Percentiles rank a stretch among this genome's conserved stretches.
These are phyloP conservation scores for Halcyon badia DNA, from an alignment of 2,797 vertebrate species.

Conservation along the genomic window DNA sequence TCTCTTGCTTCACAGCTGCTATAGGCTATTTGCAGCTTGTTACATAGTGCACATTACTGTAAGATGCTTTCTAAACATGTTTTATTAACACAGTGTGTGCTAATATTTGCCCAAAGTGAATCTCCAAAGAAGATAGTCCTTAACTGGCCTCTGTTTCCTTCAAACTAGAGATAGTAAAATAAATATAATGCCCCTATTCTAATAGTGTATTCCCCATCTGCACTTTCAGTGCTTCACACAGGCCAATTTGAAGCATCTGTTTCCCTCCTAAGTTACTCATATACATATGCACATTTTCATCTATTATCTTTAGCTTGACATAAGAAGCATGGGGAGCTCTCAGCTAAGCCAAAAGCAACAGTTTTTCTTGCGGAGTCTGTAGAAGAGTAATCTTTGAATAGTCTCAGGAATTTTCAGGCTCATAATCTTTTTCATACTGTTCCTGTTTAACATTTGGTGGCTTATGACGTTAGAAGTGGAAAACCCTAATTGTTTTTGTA, in stretches of 20 bases:
- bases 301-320: slow-evolving; percentile 37
- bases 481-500: neutral
- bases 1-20: neutral
- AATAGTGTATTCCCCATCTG: neutral
- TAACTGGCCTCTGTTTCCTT: neutral
- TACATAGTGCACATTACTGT: neutral
- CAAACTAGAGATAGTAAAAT: neutral
- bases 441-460: slow-evolving; percentile 1
- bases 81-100: neutral
- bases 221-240: neutral
- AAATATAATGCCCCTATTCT: neutral
- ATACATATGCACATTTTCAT: slow-evolving; percentile 10
- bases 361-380: neutral
- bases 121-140: neutral
- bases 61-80: neutral
- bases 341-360: slow-evolving; percentile 30
- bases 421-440: neutral
- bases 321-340: neutral
- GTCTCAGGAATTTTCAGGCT: slow-evolving; percentile 18
- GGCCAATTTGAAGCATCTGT: slow-evolving; percentile 39
- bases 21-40: neutral
- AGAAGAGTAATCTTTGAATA: slow-evolving; percentile 16
- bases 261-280: neutral
- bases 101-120: neutral
- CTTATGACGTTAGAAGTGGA: slow-evolving; percentile 10